A percentile compares a stretch with the other conserved stretches of the same genome.
These are phyloP conservation scores for Catonia carolina DNA, from an alignment of 2,888 invertebrate species.

Conservation along the genomic window DNA sequence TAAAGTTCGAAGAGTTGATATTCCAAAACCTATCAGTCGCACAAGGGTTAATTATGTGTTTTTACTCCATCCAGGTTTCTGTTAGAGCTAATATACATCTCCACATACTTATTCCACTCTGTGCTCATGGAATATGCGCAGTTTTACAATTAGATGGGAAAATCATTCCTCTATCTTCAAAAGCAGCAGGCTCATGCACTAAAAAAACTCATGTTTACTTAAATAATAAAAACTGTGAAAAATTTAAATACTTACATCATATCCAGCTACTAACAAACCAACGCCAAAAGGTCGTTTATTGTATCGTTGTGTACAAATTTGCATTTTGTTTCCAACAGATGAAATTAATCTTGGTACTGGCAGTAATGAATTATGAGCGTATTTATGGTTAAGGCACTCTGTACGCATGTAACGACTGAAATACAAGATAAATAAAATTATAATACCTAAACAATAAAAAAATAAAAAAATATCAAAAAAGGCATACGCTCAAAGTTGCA, in stretches of 20 bases:
- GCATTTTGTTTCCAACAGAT: slow-evolving; percentile 90
- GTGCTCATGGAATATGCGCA: no score
- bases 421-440: slow-evolving; percentile 32
- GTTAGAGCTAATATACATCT: no score
- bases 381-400: slow-evolving; percentile 91
- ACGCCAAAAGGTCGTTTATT: slow-evolving; percentile 97
- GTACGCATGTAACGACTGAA: slow-evolving; percentile 86
- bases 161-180: no score
- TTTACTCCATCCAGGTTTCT: no score
- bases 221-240: no score
- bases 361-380: slow-evolving; percentile 79
- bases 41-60: no score
- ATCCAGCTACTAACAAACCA: slow-evolving; percentile 93
- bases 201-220: no score
- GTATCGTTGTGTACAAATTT: slow-evolving; percentile 93
- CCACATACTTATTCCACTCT: no score
- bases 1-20: no score
- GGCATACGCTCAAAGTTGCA: background rate
- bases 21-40: no score
- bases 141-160: no score
- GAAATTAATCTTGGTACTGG: slow-evolving; percentile 81
- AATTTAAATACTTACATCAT: slow-evolving; percentile 73
- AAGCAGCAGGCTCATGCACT: no score
- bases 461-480: background rate
- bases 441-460: background rate